Base-by-base conservation (phyloP, 2,888 invertebrate species). In the Coleophora deauratella region DNA sequence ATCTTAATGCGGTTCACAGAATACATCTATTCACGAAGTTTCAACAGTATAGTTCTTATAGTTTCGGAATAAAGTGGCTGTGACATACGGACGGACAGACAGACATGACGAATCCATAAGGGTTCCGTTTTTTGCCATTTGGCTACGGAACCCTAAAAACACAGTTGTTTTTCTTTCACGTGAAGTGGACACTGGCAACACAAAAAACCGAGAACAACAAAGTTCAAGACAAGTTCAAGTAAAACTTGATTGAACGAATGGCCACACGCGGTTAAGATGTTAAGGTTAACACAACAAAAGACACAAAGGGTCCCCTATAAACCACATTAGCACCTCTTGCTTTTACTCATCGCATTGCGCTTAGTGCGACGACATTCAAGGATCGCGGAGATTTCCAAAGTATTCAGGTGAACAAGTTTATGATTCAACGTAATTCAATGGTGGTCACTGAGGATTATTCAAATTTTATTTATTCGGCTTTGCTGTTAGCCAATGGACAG, bases 311-410 rank as follows among this genome's bases (percentile, higher is more conserved):
- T 42, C 46, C 42, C 43, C 37, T 27, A 45, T 52, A 49, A 47
- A 57, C 33, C 49, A 51, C 56, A 67, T 66, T 69, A 68, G 47
- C 67, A 64, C 66, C 53, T 66, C 58, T 57, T 56, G 55, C 50
- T 66, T 59, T 57, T 56, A 55, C 50, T 48, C 42, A 45, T 39
- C 44, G 36, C 48, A 54, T 53, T 47, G 45, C 40, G 38, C 35
- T 42, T 49, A 57, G 58, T 52, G 51, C 57, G 40, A 45, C 51
- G 54, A 51, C 53, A 43, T 42, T 28, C 38, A 40, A 37, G 42
- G 36, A 42, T 40, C 37, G 12, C 12, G 38, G 12, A 38, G 15
- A 38, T 31, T 33, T 43, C 35, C 9, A 11, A 34, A 37, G 31
- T 9, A 12, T 27, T 37, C 12, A n/a, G 28, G 27, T 27, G 32